Conservation (phyloP, 2,888 invertebrate species). For the Drosophila borealis region DNA sequence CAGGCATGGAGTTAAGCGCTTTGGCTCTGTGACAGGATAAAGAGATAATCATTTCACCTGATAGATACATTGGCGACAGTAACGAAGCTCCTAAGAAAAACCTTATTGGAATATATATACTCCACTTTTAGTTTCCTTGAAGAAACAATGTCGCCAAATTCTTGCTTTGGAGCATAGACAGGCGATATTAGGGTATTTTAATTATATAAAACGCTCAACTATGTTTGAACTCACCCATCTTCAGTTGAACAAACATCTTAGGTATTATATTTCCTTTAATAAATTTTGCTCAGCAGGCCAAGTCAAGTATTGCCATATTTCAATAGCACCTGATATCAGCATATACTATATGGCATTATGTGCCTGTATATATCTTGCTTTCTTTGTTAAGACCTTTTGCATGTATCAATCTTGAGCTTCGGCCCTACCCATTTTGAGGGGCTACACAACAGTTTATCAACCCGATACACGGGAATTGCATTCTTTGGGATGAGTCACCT, state of each 20-base stretch:
- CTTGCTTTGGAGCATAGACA: too few relatives aligned
- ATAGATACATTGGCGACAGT: too few relatives aligned
- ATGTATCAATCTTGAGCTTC: constrained; percentile 40
- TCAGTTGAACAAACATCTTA: background rate
- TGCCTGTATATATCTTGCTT: constrained; percentile 12
- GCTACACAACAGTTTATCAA: constrained; percentile 49
- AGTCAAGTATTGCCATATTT: constrained; percentile 10
- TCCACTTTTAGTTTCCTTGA: too few relatives aligned
- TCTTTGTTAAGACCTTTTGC: constrained; percentile 28
- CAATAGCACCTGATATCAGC: background rate
- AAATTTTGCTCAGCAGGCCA: background rate
- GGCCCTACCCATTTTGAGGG: constrained; percentile 42
- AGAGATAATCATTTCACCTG: too few relatives aligned
- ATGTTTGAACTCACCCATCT: background rate
- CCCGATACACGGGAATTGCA: constrained; percentile 50
- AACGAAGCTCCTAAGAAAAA: too few relatives aligned
- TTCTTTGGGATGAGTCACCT: constrained; percentile 52
- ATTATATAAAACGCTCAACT: background rate
- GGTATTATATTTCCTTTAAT: constrained; percentile 3
- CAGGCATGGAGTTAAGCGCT: too few relatives aligned
- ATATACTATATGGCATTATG: constrained; percentile 10
- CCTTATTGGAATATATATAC: too few relatives aligned
- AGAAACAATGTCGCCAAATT: too few relatives aligned
- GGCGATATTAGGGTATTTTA: background rate
- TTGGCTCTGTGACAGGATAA: too few relatives aligned